Evolutionary conservation across 1,140 invertebrate genomes (phyloP).

Genomic region (Trichonephila clavipes): DNA sequence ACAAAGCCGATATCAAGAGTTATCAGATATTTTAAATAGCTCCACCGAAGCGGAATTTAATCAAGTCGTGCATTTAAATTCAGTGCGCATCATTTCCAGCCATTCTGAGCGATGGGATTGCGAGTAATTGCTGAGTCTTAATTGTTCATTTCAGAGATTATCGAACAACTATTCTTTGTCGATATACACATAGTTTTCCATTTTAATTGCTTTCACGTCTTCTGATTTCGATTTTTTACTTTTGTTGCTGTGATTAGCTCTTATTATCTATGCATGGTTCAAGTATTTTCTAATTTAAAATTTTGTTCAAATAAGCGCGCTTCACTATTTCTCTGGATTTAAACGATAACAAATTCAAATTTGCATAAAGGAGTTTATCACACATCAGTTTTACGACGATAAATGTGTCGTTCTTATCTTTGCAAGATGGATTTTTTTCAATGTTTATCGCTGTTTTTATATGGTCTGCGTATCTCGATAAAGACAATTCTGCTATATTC

Average conservation of each 20-base stretch:
- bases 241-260: neutral
- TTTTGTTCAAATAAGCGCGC: neutral
- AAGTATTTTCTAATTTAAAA: neutral
- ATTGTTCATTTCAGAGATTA: neutral
- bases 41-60: neutral
- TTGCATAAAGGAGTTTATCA: too few species aligned
- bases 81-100: neutral
- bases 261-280: neutral
- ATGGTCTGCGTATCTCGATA: too few species aligned
- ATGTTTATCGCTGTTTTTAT: too few species aligned
- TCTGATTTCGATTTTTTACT: neutral
- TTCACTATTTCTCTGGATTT: neutral
- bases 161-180: neutral
- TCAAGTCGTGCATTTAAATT: neutral
- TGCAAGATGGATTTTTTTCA: too few species aligned
- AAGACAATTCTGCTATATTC: too few species aligned
- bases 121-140: neutral
- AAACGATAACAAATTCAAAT: neutral
- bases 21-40: neutral
- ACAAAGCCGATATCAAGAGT: neutral
- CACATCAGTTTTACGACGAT: too few species aligned
- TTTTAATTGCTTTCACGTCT: neutral
- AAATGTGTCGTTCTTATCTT: too few species aligned
- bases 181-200: neutral
- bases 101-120: neutral